Evolutionary conservation across 2,888 invertebrate species (phyloP).

Genomic region (Drosophila differens): DNA sequence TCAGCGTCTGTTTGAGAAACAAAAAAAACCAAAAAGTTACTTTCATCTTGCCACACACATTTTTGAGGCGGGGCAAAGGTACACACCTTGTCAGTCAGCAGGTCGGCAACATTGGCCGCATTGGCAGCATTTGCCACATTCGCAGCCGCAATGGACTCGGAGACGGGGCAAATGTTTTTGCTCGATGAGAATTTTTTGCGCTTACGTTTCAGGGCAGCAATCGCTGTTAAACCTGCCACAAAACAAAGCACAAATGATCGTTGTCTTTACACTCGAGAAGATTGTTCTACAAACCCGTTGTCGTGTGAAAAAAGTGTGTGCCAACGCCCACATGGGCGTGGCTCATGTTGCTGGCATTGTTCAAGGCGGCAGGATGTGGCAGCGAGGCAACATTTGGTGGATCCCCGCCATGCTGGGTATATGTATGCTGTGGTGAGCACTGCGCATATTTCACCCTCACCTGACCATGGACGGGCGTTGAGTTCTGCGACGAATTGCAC

Average conservation of each 20-base stretch:
- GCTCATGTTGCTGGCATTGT: slow-evolving; percentile 19
- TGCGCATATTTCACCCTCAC: slow-evolving; percentile 86
- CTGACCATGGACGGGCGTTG: slow-evolving; percentile 89
- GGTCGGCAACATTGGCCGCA: slow-evolving; percentile 46
- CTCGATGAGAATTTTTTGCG: slow-evolving; percentile 94
- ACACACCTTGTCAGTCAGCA: slow-evolving; percentile 81
- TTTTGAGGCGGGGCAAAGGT: too few relatives aligned
- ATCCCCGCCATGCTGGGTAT: slow-evolving; percentile 48
- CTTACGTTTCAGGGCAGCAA: slow-evolving; percentile 91
- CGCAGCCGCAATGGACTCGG: slow-evolving; percentile 84
- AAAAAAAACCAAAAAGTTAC: neutral
- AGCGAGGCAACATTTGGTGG: slow-evolving; percentile 8
- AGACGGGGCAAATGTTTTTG: slow-evolving; percentile 88
- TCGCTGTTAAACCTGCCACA: slow-evolving; percentile 86
- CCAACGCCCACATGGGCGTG: slow-evolving; percentile 65
- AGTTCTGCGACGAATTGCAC: slow-evolving; percentile 87
- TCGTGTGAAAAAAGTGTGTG: slow-evolving; percentile 83
- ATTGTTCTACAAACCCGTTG: slow-evolving; percentile 73
- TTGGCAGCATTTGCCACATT: slow-evolving; percentile 37
- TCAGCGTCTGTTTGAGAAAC: slow-evolving; percentile 87
- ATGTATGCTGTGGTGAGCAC: slow-evolving; percentile 73
- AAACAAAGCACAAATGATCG: neutral
- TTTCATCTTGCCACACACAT: neutral
- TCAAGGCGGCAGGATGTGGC: slow-evolving; percentile 10
- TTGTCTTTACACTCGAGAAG: neutral